Evolutionary conservation across 2,797 vertebrate species (phyloP), one percentile per base, ranked within the genome.

Genomic region (Thamnophis elegans): DNA sequence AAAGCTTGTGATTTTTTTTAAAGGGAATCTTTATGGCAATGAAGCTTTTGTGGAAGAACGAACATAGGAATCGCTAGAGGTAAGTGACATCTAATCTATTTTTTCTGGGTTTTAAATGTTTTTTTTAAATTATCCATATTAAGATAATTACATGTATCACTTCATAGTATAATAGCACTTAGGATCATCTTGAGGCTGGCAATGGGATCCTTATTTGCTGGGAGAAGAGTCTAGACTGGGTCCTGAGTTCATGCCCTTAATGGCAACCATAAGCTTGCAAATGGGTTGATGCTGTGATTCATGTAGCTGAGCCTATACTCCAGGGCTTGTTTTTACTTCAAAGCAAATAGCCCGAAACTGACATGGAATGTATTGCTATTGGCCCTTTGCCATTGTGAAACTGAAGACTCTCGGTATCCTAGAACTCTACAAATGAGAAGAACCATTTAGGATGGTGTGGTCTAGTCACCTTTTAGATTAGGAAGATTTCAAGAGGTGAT

Each of bases 51-150:
- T 98, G 91, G 98, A 98, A 95, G 98, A 98, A 95, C 96, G 98
- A 88, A 88, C 98, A 98, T 93, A 97, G 98, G 89, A 98, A 98
- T 96, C 97, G 98, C 1, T 98, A 98, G 98, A 98, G 97, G 98
- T 97, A 97, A 78, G 73, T 92, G 85, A 85, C 25, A 54, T 16
- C 53, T 85, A 92, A 51, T 6, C 55, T 90, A 54, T 60, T 47
- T 82, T 73, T 36, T 20, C 18, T 20, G 36, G 32, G 62, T 5
- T 6, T 65, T 65, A 12, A 65, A 7, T 62, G 4, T 62, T 65
- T 68, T 65, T 68, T 32, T 6, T 0, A 20, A 82, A 82, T 12
- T 82, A 88, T 42, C 13, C 58, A 25, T 36, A 62, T 89, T 54
- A 92, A 89, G 73, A 20, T 12, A 22, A 88, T 88, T 2, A 55